Conservation (phyloP, 2,888 invertebrate genomes). For the Oscheius onirici region DNA sequence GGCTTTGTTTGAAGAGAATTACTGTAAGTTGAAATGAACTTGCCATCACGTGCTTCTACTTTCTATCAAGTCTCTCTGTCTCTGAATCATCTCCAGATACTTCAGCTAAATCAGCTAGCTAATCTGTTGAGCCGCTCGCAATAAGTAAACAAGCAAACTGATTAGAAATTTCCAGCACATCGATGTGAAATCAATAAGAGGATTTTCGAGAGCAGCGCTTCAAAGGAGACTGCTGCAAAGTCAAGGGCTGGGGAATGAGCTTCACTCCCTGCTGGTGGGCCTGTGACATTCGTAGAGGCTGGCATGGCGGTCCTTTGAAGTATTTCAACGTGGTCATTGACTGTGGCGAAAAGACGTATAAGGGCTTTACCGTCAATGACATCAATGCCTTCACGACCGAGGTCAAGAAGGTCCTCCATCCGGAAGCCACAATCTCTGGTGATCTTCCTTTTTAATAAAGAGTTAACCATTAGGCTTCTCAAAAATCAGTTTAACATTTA, state of each 20-base stretch:
- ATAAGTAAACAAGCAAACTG: neutral
- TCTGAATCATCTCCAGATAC: neutral
- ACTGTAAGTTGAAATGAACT: slow-evolving; percentile 19
- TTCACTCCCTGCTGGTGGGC: slow-evolving; percentile 41
- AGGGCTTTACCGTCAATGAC: slow-evolving; percentile 30
- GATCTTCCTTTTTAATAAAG: slow-evolving; percentile 5
- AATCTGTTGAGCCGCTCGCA: neutral
- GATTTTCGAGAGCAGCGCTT: slow-evolving; percentile 26
- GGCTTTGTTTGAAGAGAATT: slow-evolving; percentile 28
- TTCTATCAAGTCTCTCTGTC: slow-evolving; percentile 15
- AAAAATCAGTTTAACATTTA: too few relatives aligned
- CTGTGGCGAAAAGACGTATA: slow-evolving; percentile 33
- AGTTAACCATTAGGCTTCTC: too few relatives aligned
- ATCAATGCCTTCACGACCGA: slow-evolving; percentile 20
- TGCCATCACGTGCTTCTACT: slow-evolving; percentile 21
- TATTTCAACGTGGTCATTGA: slow-evolving; percentile 34
- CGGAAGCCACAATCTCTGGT: slow-evolving; percentile 16
- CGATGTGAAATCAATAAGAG: slow-evolving; percentile 27
- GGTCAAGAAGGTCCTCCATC: slow-evolving; percentile 18
- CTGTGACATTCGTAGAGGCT: slow-evolving; percentile 31
- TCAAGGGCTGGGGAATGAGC: slow-evolving; percentile 41
- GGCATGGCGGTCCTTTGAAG: neutral
- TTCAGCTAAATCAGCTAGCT: neutral
- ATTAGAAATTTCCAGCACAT: slow-evolving; percentile 4
- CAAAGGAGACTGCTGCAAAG: neutral